These are phyloP conservation scores for Amiota communis DNA, from an alignment of 2,888 invertebrate species.

Conservation along the genomic window DNA sequence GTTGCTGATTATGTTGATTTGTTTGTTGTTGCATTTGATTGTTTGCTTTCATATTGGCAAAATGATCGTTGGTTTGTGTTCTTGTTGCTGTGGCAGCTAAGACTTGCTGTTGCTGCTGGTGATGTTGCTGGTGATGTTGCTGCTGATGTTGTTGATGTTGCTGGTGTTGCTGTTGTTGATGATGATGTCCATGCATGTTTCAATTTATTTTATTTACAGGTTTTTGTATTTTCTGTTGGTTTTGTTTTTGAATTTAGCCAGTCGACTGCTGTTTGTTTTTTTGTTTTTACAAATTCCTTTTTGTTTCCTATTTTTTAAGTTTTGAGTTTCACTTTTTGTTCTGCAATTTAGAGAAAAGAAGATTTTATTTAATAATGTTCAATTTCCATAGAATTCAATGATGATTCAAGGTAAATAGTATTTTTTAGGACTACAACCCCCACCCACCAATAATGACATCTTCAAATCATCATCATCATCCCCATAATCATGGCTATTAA, in stretches of 20 bases:
- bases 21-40: slow-evolving; percentile 1
- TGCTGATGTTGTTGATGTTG: slow-evolving; percentile 34
- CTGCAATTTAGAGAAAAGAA: slow-evolving; percentile 42
- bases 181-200: slow-evolving; percentile 55
- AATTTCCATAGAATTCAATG: not conserved
- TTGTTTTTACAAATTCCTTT: slow-evolving; percentile 12
- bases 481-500: slow-evolving; percentile 39
- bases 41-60: too few relatives aligned
- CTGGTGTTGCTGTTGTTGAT: slow-evolving; percentile 35
- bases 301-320: slow-evolving; percentile 36
- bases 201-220: slow-evolving; percentile 21
- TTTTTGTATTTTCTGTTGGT: not conserved
- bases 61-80: too few relatives aligned
- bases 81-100: slow-evolving; percentile 6
- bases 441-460: too few relatives aligned
- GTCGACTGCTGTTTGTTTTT: not conserved
- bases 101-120: slow-evolving; percentile 42
- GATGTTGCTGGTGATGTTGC: slow-evolving; percentile 5
- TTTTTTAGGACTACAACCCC: too few relatives aligned
- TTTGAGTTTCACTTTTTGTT: slow-evolving; percentile 54
- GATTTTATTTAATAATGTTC: not conserved
- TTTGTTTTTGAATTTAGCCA: slow-evolving; percentile 6
- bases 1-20: slow-evolving; percentile 35
- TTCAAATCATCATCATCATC: not conserved
- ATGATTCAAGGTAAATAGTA: too few relatives aligned